Base-by-base conservation (phyloP, 2,888 invertebrate genomes). In the Heteromyza rotundicornis region DNA sequence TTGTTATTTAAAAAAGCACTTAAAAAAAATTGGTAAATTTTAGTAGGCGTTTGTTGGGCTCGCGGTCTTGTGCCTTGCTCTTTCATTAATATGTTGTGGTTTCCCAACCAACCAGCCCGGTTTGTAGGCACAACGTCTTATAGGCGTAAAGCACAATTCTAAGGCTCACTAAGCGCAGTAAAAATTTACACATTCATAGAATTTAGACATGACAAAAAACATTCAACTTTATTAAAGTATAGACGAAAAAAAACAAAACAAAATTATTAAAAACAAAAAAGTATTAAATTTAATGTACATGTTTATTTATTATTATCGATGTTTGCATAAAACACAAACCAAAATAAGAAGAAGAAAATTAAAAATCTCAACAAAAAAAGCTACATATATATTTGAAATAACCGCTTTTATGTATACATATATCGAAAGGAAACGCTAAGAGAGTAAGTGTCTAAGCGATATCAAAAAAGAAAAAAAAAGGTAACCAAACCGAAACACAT, bases 91-190 rank as follows among this genome's bases (percentile, higher is more conserved):
- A 27, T 10, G 27, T 27, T 10, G 5, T 62, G 54, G 63, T 62
- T 61, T 71, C 65, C 59, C 60, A 67, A 64, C 66, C 54, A 64
- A 70, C 75, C 75, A 75, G 75, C 75, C 75, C 75, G 76, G 74
- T 60, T 58, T 65, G 24, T 54, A 44, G 50, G 49, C 51, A 20
- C 22, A 27, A 52, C 53, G 57, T 51, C 61, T 61, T 61, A 61
- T 61, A 57, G 35, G 12, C 32, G 47, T n/a, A 32, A 36, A 44
- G 14, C 19, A 3, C 10, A n/a, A 40, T n/a, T 40, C 40, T 40
- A 8, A 7, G 14, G 40, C 12, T n/a, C n/a, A n/a, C n/a, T n/a
- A n/a, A n/a, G n/a, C n/a, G n/a, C n/a, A n/a, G n/a, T n/a, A 27
- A 5, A 27, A 5, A 27, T 27, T 27, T 7, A 27, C 27, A 27